These are phyloP conservation scores for Rutpela maculata DNA, from an alignment of 2,888 invertebrate genomes.

Conservation along the genomic window DNA sequence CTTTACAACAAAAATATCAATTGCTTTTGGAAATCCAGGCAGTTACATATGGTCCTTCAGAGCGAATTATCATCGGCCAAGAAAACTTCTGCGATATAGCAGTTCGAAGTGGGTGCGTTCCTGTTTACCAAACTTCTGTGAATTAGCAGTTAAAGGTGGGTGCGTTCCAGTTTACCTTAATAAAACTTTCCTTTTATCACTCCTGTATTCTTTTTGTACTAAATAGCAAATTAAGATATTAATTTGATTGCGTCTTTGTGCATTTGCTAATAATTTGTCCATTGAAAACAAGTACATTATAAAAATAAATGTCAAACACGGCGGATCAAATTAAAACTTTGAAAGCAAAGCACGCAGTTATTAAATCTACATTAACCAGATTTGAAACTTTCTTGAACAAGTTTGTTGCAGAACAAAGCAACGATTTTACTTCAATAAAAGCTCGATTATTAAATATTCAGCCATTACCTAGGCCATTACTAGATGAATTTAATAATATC, in stretches of 20 bases:
- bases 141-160: no score
- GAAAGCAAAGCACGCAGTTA: background rate
- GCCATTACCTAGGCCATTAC: conserved; percentile 12
- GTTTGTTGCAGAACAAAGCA: conserved; percentile 17
- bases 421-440: conserved; percentile 1
- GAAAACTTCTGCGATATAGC: no score
- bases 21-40: no score
- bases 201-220: background rate
- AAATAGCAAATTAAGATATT: background rate
- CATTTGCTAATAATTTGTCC: no score
- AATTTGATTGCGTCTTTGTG: no score
- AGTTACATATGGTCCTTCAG: no score
- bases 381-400: conserved; percentile 18
- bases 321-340: conserved; percentile 9
- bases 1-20: no score
- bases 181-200: background rate
- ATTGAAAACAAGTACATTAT: no score
- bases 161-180: background rate
- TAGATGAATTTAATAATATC: conserved; percentile 33
- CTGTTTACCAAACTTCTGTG: no score
- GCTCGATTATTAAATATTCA: conserved; percentile 17
- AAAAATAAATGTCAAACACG: background rate
- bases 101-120: no score
- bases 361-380: background rate
- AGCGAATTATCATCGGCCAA: no score